Evolutionary conservation across 2,797 vertebrate species (phyloP).

Genomic region (Dallia pectoralis): DNA sequence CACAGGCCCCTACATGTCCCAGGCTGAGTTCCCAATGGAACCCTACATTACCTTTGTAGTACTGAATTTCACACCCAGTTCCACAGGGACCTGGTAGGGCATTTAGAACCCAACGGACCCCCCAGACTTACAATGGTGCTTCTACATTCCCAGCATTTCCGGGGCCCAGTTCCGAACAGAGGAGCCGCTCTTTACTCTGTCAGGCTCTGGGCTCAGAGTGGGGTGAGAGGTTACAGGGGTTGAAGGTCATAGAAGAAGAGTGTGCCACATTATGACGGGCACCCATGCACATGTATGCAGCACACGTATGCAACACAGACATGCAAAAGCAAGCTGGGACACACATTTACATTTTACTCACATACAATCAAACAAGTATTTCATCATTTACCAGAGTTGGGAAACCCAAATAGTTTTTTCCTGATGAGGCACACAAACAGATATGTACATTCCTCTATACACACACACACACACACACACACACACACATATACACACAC

Average conservation of each 20-base stretch:
- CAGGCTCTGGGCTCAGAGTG: not conserved
- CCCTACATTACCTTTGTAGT: not conserved
- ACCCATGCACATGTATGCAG: not conserved
- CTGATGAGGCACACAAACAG: not conserved
- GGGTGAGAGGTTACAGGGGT: not conserved
- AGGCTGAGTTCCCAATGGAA: not conserved
- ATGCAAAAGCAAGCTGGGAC: too few relatives aligned
- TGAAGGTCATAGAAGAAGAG: not conserved
- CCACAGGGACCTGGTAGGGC: not conserved
- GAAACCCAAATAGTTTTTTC: too few relatives aligned
- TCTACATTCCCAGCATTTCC: slow-evolving; percentile 59
- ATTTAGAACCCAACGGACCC: slow-evolving; percentile 35
- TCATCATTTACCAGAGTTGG: too few relatives aligned
- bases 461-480: slow-evolving; percentile 10
- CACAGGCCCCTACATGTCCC: not conserved
- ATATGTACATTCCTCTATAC: not conserved
- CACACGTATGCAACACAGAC: too few relatives aligned
- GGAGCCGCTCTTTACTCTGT: not conserved
- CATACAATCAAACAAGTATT: not conserved
- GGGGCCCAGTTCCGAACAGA: slow-evolving; percentile 43
- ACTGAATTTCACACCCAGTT: not conserved
- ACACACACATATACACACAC: slow-evolving; percentile 13
- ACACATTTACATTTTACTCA: too few relatives aligned
- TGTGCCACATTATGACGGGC: too few relatives aligned
- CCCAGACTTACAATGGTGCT: slow-evolving; percentile 41